Base-by-base conservation (phyloP, 2,113 vertebrate genomes). In the Dendropsophus ebraccatus region DNA sequence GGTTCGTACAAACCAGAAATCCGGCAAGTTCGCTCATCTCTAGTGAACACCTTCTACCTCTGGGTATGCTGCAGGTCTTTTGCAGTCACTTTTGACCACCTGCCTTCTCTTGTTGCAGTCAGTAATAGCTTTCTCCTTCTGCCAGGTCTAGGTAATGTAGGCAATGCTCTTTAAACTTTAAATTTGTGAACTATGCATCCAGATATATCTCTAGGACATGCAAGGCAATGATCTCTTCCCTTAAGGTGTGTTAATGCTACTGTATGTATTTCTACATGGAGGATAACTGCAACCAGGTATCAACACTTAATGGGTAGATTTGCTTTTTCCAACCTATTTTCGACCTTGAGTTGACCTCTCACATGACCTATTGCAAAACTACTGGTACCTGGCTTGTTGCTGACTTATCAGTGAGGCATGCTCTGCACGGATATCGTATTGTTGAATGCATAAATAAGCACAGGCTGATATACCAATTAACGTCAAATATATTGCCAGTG, bases 401-500 rank as follows among this genome's bases (percentile, higher is more conserved):
- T 58, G 50, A 49, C 41, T 58, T 84, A 75, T 84, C 72, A 23
- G 83, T 62, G 73, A 45, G 16, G 23, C 28, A 21, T 41, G 56
- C 56, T 47, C 35, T 80, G 47, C 65, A 72, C 45, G 76, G 35
- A 60, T 80, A 72, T 45, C 41, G n/a, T 23, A 58, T 56, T 45
- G 77, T 65, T n/a, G 69, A 54, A 74, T 62, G 78, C 60, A 62
- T 50, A 80, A 79, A 80, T 86, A 86, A 56, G 65, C 35, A 62
- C 69, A 74, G 78, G 50, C 85, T 87, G 77, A 81, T 87, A 67
- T 86, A 86, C 78, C 85, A 87, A 87, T 87, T 87, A 87, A 81
- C 85, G 81, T 81, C 77, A 87, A 60, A 87, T 81, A 87, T 87
- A 87, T 87, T 81, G 85, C 69, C 16, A 21, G 50, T 80, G 77